Base-by-base conservation (phyloP, 1,140 invertebrate species). In the Lethrus apterus region DNA sequence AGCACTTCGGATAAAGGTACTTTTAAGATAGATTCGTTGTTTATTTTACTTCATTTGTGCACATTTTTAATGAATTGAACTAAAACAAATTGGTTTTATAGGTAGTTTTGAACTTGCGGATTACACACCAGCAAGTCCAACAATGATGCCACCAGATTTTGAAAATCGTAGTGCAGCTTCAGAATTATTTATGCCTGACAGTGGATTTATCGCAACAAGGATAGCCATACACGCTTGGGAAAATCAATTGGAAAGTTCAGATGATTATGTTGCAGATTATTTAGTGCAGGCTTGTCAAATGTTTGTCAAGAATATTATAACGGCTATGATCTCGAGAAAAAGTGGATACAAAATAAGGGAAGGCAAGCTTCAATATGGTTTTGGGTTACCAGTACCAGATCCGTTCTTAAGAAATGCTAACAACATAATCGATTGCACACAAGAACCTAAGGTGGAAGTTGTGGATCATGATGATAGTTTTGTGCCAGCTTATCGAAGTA, bases 301-400 rank as follows among this genome's bases (percentile, higher is more conserved):
- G 45, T 72, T 74, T 54, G 52, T 78, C 14, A 77, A 77, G 51
- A 70, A 71, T 55, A 70, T 79, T 23, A 50, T 80, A 9, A 71
- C 68, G 4, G 66, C 69, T 5, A 67, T 78, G 40, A 60, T 79
- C 20, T 65, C 64, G 11, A 68, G 66, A 40, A 64, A 70, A 23
- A 71, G 70, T 52, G 70, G 73, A 3, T 80, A 73, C 54, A 70
- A 70, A 55, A 48, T 77, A 13, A 55, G 74, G 51, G 71, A 77
- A 51, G 61, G 62, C 2, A 58, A 66, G 17, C 74, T 78, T 51
- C 60, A 68, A 15, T 71, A 76, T 59, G 66, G 68, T 20, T 59
- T 75, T 40, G 78, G 77, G 11, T 56, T 63, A n/a, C 65, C 70
- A 3, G 63, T 72, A 9, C 67, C 71, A 3, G 75, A 78, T 64